Evolutionary conservation across 2,888 invertebrate genomes (phyloP), one percentile per base, ranked within the genome.

Genomic region (Vesta saturnalis): DNA sequence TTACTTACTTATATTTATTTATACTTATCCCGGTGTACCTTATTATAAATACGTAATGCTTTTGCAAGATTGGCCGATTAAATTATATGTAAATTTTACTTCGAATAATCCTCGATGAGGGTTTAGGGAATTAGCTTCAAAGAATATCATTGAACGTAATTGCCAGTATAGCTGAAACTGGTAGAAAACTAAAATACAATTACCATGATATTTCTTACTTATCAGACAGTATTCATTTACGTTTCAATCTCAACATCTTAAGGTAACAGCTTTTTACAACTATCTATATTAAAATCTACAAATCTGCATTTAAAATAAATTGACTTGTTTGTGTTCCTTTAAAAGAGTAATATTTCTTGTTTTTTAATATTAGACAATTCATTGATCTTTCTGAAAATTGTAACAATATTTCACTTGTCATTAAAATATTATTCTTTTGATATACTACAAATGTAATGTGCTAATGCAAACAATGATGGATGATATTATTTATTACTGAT

Each of bases 201-300:
- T 23, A 23, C 4, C 8, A 5, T 39, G 39, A 39, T 6, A 39
- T 39, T n/a, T 39, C 39, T n/a, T 39, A n/a, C n/a, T n/a, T n/a
- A n/a, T n/a, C n/a, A n/a, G n/a, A 39, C 8, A n/a, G 39, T 39
- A n/a, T n/a, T n/a, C 39, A 39, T 39, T n/a, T n/a, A 6, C 8
- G 8, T 10, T 39, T 4, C 39, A 39, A 39, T 39, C 30, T 30
- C 39, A n/a, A 39, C 39, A 39, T 39, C 39, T 39, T n/a, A 39
- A 39, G 8, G 12, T 39, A n/a, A n/a, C 8, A 39, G 39, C 39
- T n/a, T 1, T 15, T 15, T 10, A 18, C 2, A 18, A 69, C 61
- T 68, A 77, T 77, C 77, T 77, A 77, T 77, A 77, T 77, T 77
- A 70, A 74, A 77, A 77, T 77, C 76, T 77, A 67, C 66, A 75